phyloP scores from a whole-genome alignment of 2,113 vertebrate genomes.

The Callorhinus ursinus region DNA sequence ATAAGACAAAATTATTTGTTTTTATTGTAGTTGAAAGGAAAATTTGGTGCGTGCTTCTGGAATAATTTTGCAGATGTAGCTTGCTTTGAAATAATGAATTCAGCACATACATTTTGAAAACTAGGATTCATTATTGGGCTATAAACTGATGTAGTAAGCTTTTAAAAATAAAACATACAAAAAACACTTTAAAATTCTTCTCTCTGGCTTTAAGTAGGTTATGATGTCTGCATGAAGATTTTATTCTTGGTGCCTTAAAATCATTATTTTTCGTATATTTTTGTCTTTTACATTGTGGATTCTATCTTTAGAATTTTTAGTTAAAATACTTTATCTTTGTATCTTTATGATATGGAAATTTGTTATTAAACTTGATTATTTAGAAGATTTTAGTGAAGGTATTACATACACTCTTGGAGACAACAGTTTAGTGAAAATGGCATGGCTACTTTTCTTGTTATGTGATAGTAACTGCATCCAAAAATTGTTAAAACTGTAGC shows the following conservation, averaged over 20 bases:
- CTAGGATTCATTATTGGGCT: not conserved
- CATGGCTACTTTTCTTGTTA: not conserved
- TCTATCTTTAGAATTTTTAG: not conserved
- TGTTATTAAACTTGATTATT: not conserved
- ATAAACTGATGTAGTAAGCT: not conserved
- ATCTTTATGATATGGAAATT: not conserved
- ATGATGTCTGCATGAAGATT: not conserved
- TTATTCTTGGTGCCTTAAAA: not conserved
- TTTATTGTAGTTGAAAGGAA: constrained; percentile 10
- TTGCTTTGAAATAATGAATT: constrained; percentile 2
- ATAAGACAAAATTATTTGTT: not conserved
- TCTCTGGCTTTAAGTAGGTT: not conserved
- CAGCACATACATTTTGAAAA: not conserved
- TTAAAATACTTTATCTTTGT: not conserved
- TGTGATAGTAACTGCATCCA: not conserved
- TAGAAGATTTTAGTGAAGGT: not conserved
- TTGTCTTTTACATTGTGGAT: not conserved
- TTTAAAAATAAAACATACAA: constrained; percentile 13
- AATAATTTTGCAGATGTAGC: constrained; percentile 18
- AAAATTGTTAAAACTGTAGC: not conserved
- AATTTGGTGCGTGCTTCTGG: not conserved
- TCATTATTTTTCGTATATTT: not conserved
- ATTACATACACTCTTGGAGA: not conserved
- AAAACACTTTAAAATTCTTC: constrained; percentile 4
- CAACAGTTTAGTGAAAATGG: not conserved